phyloP scores from a whole-genome alignment of 1,140 invertebrate species.

The Hypothenemus hampei region DNA sequence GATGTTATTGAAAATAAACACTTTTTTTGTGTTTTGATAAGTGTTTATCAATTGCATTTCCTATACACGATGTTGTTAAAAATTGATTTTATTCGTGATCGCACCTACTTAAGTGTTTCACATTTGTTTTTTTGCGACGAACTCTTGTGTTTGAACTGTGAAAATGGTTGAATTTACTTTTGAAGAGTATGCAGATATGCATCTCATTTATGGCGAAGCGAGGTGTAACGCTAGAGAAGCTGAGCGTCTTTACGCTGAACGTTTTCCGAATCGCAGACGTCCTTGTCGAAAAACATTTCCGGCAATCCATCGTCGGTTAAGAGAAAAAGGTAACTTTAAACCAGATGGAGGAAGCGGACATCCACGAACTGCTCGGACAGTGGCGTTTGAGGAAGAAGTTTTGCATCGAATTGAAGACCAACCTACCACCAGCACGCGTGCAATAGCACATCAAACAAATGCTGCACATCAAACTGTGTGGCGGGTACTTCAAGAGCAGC shows the following conservation, averaged over 20 bases:
- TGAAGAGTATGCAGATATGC: neutral
- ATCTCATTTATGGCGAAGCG: slow-evolving; percentile 1
- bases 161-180: neutral
- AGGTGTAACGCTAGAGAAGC: neutral
- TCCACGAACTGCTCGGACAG: too few relatives aligned
- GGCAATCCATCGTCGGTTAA: neutral
- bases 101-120: neutral
- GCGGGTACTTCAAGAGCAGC: neutral
- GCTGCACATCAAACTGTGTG: neutral
- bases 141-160: neutral
- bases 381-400: neutral
- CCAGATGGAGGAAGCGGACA: too few relatives aligned
- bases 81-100: neutral
- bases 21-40: neutral
- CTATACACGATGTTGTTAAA: neutral
- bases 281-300: neutral
- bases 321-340: neutral
- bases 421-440: neutral
- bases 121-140: neutral
- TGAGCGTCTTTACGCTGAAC: neutral
- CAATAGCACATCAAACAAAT: too few relatives aligned
- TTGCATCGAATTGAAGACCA: neutral
- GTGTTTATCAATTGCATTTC: neutral
- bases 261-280: neutral
- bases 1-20: neutral